These are phyloP conservation scores for Chamaea fasciata DNA, from an alignment of 2,113 vertebrate species.

Conservation along the genomic window DNA sequence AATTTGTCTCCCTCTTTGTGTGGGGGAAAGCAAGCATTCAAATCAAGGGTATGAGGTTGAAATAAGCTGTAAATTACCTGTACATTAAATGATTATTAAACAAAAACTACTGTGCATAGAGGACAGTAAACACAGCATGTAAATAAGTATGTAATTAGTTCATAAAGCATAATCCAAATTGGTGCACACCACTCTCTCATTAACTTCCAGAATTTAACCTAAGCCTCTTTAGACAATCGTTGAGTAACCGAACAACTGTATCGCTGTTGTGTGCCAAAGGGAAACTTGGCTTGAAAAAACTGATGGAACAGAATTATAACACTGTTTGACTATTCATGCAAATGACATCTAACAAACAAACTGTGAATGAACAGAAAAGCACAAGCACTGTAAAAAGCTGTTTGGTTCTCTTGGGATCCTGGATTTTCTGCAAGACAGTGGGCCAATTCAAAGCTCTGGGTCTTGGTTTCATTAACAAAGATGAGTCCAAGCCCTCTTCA, in stretches of 20 bases:
- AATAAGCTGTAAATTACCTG: conserved; percentile 13
- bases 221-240: conserved; percentile 30
- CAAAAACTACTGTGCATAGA: not conserved
- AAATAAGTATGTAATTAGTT: conserved; percentile 57
- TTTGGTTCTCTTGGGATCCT: not conserved
- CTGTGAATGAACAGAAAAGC: conserved; percentile 35
- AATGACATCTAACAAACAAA: conserved; percentile 51
- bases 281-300: conserved; percentile 5
- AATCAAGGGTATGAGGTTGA: not conserved
- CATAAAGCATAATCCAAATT: conserved; percentile 33
- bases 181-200: not conserved
- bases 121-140: conserved; percentile 12
- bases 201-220: conserved; percentile 33
- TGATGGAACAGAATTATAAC: conserved; percentile 6
- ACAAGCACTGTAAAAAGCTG: not conserved
- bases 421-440: conserved; percentile 5
- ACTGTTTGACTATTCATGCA: conserved; percentile 45
- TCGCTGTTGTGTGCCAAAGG: not conserved
- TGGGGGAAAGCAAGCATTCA: not conserved
- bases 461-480: conserved; percentile 5
- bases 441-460: conserved; percentile 6
- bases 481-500: not conserved
- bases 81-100: not conserved
- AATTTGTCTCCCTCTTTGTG: not conserved
- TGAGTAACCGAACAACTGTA: conserved; percentile 4